Conservation (phyloP, 2,888 invertebrate genomes). For the Salticus scenicus region DNA sequence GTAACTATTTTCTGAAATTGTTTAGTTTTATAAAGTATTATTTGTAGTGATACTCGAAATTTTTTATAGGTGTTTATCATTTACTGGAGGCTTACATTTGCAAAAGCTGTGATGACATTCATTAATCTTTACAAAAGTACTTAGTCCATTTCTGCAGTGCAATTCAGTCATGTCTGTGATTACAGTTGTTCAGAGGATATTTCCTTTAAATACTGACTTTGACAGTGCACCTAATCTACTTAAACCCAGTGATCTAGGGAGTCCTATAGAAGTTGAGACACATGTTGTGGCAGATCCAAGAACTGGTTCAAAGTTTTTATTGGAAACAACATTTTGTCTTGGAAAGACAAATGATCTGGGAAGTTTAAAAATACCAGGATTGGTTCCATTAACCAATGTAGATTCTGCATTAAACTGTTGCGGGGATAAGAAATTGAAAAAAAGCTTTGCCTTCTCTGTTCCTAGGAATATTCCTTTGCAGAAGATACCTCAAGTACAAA, state of each 20-base stretch:
- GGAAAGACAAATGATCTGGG: background rate
- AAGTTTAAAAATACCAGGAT: background rate
- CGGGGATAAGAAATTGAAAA: background rate
- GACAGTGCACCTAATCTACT: background rate
- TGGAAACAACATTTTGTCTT: constrained; percentile 12
- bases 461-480: background rate
- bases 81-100: background rate
- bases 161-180: background rate
- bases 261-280: background rate
- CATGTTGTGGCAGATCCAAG: background rate
- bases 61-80: constrained; percentile 6
- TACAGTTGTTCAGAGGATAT: background rate
- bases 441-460: background rate
- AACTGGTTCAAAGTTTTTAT: background rate
- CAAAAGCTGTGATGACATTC: background rate
- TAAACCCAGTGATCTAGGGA: background rate
- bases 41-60: background rate
- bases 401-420: background rate
- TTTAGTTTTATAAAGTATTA: background rate
- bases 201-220: background rate
- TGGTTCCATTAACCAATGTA: background rate
- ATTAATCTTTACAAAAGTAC: background rate
- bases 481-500: background rate
- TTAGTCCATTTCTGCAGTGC: background rate
- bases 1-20: too few species aligned